These are phyloP conservation scores for Mus musculus DNA, from an alignment of 2,113 vertebrate genomes.

Conservation along the genomic window DNA sequence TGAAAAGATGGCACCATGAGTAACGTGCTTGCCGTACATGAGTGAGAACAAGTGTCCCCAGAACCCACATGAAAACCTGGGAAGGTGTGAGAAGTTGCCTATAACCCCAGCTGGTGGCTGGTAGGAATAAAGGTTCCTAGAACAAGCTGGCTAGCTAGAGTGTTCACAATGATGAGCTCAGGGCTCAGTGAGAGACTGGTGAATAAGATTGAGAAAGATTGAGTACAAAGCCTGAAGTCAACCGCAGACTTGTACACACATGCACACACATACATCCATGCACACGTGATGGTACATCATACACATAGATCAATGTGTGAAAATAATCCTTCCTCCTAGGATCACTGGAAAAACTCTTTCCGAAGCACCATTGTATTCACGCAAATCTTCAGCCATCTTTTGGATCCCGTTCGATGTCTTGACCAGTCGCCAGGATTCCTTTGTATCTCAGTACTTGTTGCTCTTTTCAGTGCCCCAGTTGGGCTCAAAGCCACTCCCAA, in stretches of 20 bases:
- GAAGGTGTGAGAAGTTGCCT: neutral
- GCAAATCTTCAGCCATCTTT: neutral
- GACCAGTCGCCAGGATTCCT: neutral
- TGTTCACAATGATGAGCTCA: neutral
- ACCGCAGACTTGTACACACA: neutral
- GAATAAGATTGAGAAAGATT: neutral
- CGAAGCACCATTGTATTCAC: neutral
- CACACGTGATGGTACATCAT: no score
- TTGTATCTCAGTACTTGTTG: neutral
- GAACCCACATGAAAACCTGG: neutral
- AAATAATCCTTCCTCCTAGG: neutral
- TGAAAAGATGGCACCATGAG: neutral
- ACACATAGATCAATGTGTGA: neutral
- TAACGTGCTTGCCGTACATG: no score
- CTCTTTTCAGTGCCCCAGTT: neutral
- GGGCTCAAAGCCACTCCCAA: neutral
- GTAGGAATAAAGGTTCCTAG: neutral
- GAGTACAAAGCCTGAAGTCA: neutral
- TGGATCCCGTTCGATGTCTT: neutral
- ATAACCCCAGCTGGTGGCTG: neutral
- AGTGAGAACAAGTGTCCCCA: neutral
- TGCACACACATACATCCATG: no score
- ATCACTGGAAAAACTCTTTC: neutral
- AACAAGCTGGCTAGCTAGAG: no score
- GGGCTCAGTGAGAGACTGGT: neutral